Evolutionary conservation across 30 jellyfish, hydroid and myxozoan species (phyloP).

Genomic region (Turritopsis dohrnii): DNA sequence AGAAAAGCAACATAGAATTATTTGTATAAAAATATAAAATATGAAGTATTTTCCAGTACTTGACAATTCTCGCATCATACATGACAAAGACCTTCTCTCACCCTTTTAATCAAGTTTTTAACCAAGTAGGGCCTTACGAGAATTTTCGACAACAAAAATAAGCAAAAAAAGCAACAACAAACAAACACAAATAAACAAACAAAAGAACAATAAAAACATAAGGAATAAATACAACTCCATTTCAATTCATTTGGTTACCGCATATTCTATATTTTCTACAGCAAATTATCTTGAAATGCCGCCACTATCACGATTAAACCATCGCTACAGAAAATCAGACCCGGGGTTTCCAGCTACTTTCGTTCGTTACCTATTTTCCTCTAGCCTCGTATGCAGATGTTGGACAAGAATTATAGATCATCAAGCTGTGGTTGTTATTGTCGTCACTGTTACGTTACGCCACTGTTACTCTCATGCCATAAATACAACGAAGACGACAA

Average conservation of each 20-base stretch:
- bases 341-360: too few relatives aligned
- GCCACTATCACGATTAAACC: background rate
- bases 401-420: too few relatives aligned
- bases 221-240: background rate
- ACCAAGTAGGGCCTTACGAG: too few relatives aligned
- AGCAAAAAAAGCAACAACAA: too few relatives aligned
- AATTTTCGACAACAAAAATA: too few relatives aligned
- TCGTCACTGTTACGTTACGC: too few relatives aligned
- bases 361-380: background rate
- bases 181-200: background rate
- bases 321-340: background rate
- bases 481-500: slow-evolving; percentile 78
- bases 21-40: too few relatives aligned
- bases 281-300: background rate
- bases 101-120: too few relatives aligned
- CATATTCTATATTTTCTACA: background rate
- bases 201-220: background rate
- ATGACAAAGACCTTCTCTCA: too few relatives aligned
- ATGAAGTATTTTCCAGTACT: too few relatives aligned
- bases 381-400: background rate
- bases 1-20: too few relatives aligned
- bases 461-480: slow-evolving; percentile 46
- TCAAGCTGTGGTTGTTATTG: background rate
- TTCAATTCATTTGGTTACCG: background rate
- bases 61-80: too few relatives aligned